Base-by-base conservation (phyloP, 2,888 invertebrate genomes). In the Amphimallon solstitiale region DNA sequence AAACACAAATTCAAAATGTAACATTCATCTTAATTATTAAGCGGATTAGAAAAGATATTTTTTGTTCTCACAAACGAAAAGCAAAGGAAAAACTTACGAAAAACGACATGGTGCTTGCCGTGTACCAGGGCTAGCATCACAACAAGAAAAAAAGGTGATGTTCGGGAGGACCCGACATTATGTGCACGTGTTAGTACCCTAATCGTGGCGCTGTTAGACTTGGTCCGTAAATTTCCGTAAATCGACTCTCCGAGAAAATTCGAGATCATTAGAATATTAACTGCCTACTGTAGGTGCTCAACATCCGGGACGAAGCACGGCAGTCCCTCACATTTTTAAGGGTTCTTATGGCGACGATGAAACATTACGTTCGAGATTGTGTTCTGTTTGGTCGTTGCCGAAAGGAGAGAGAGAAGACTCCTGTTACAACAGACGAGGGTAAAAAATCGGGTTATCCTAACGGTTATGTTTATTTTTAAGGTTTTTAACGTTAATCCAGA, bases 201-300 rank as follows among this genome's bases (percentile, higher is more conserved):
- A 54, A 54, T 37, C 54, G 54, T 19, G 29, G 29, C 29, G 29
- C 29, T 29, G 29, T 38, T 40, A 38, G 54, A 54, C 21, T 38
- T 54, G 21, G 38, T 21, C 54, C 54, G 54, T 54, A 54, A 54
- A 54, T 54, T 54, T 54, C 38, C 6, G 38, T 54, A 54, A 54
- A 54, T 54, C 54, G 54, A 54, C 54, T 54, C 38, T 54, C 40
- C 5, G 19, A 23, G 54, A 54, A 54, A 54, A 54, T 40, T 54
- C 54, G 54, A 54, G 54, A 54, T 54, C 54, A 54, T 54, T 54
- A 54, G 54, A 54, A 54, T 54, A 54, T 54, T 54, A 54, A 54
- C 38, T 38, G 38, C 40, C 14, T 10, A 29, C 29, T 5, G 29
- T 29, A 29, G 29, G 29, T 9, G 9, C 38, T 49, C 14, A 14